Evolutionary conservation across 2,113 vertebrate genomes (phyloP).

Genomic region (Pongo pygmaeus): DNA sequence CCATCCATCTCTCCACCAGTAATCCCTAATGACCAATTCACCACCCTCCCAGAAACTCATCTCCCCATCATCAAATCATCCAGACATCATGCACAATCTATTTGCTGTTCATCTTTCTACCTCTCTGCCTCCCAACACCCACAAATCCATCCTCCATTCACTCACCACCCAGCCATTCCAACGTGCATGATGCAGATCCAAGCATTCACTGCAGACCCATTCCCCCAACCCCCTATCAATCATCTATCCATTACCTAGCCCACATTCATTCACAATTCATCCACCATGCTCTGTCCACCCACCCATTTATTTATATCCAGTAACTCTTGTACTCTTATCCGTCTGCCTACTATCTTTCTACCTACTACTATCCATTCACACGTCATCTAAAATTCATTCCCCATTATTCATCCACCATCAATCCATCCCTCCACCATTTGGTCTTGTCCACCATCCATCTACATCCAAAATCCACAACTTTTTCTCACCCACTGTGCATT

Average conservation of each 20-base stretch:
- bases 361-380: fast-evolving
- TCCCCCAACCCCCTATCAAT: neutral
- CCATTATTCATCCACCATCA: neutral
- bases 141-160: neutral
- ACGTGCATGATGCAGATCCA: neutral
- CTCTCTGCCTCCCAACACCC: neutral
- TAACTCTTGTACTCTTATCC: neutral
- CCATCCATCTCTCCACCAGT: neutral
- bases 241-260: neutral
- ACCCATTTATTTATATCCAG: fast-evolving
- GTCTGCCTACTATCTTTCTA: neutral
- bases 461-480: neutral
- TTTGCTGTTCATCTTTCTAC: neutral
- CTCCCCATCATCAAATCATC: too few species aligned
- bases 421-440: too few species aligned
- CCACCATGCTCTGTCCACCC: neutral
- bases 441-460: neutral
- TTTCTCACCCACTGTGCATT: neutral
- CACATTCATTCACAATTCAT: neutral
- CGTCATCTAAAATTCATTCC: fast-evolving
- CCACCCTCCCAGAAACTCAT: neutral
- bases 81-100: neutral
- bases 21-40: neutral
- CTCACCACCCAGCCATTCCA: neutral
- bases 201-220: neutral